phyloP scores from a whole-genome alignment of 2,888 invertebrate species.

The Caenorhabditis parvicauda region DNA sequence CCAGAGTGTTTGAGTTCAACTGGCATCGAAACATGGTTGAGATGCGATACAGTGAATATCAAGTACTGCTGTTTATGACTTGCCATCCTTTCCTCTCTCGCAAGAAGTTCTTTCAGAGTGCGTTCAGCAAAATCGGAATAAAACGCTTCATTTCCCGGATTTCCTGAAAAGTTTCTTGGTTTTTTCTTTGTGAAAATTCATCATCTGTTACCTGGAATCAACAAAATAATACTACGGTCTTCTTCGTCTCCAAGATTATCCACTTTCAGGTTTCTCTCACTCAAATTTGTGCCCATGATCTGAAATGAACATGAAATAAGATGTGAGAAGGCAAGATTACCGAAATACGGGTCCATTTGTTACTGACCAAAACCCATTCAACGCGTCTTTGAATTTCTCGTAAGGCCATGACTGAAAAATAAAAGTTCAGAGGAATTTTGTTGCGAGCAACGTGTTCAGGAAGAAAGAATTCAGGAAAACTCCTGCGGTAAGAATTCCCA shows the following conservation, averaged over 20 bases:
- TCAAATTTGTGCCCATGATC: slow-evolving; percentile 39
- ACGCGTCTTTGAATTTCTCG: slow-evolving; percentile 33
- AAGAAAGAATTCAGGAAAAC: no score
- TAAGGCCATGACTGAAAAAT: no score
- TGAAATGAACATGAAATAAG: slow-evolving; percentile 1
- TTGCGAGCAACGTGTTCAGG: no score
- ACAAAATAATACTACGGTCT: slow-evolving; percentile 37
- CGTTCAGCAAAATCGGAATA: slow-evolving; percentile 51
- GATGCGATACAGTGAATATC: slow-evolving; percentile 47
- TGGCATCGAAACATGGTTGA: slow-evolving; percentile 55
- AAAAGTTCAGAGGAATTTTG: no score
- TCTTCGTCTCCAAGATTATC: slow-evolving; percentile 37
- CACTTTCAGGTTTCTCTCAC: slow-evolving; percentile 22
- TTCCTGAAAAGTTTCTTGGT: slow-evolving; percentile 28
- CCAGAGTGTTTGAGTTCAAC: slow-evolving; percentile 32
- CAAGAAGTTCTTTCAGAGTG: slow-evolving; percentile 36
- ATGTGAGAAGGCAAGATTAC: slow-evolving; percentile 10
- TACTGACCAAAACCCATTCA: slow-evolving; percentile 51
- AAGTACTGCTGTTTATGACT: slow-evolving; percentile 29
- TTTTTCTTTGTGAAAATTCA: neutral
- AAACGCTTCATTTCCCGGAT: slow-evolving; percentile 58
- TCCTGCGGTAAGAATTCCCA: no score
- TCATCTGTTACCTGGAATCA: slow-evolving; percentile 37
- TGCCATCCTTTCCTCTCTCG: slow-evolving; percentile 36
- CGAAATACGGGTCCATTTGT: slow-evolving; percentile 50